Conservation (phyloP, 2,888 invertebrate genomes). For the Lycophotia porphyrea region DNA sequence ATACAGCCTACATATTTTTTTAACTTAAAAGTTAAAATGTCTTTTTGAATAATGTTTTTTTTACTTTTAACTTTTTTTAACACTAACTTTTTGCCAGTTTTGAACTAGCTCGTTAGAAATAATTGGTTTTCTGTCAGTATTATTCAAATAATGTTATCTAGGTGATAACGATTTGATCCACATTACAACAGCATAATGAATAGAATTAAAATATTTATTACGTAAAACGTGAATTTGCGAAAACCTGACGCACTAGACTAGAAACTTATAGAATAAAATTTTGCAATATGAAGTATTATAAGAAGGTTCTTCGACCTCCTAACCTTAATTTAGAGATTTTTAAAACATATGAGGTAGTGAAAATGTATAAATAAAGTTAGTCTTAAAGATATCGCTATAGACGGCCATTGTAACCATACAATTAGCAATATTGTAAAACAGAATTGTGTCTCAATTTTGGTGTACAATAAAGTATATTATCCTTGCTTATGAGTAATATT, state of each 20-base stretch:
- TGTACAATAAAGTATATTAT: no score
- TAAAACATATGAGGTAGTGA: neutral
- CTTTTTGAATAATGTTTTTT: no score
- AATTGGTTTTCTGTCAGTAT: neutral
- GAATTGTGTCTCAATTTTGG: neutral
- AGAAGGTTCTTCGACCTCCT: conserved; percentile 22
- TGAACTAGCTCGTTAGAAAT: neutral
- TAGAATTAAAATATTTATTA: conserved; percentile 33
- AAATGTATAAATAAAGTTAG: neutral
- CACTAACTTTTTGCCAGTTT: no score
- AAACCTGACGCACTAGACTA: conserved; percentile 22
- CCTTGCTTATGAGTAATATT: no score
- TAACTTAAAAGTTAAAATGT: no score
- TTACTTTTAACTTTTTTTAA: no score
- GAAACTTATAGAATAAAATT: conserved; percentile 20
- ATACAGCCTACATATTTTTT: no score
- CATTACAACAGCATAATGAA: conserved; percentile 18
- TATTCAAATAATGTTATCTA: no score
- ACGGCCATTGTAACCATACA: neutral
- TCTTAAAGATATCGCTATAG: neutral
- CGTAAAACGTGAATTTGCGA: conserved; percentile 46
- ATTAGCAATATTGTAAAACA: neutral
- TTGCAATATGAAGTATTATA: conserved; percentile 22
- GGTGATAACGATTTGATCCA: neutral
- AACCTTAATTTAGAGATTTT: conserved; percentile 22